These are phyloP conservation scores for Myiozetetes cayanensis DNA, from an alignment of 2,113 vertebrate genomes.

Conservation along the genomic window DNA sequence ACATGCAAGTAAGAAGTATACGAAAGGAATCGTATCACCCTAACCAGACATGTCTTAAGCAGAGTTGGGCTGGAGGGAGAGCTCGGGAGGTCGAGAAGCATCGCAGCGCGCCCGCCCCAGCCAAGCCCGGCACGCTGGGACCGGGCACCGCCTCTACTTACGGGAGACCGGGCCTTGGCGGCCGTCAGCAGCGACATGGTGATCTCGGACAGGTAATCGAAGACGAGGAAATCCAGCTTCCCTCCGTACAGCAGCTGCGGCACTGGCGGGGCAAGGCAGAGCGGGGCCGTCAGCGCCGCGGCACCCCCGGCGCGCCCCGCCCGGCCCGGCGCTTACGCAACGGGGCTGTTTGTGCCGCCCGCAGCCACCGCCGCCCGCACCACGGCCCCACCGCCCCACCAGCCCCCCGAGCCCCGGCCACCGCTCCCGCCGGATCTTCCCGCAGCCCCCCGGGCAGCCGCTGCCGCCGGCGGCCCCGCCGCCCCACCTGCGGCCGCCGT, in stretches of 20 bases:
- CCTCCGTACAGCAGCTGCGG: slow-evolving; percentile 82
- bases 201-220: slow-evolving; percentile 90
- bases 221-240: slow-evolving; percentile 86
- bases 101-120: neutral
- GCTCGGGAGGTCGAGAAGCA: accelerated
- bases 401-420: too few species aligned
- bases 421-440: too few species aligned
- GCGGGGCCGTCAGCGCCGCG: neutral
- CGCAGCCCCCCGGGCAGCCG: too few species aligned
- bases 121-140: neutral
- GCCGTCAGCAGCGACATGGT: slow-evolving; percentile 85
- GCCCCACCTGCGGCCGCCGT: too few species aligned
- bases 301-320: too few species aligned
- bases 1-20: accelerated
- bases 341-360: neutral
- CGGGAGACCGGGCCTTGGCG: slow-evolving; percentile 77
- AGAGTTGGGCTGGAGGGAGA: accelerated
- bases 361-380: neutral
- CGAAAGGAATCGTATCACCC: accelerated
- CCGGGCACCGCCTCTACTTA: slow-evolving; percentile 60
- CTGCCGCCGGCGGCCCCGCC: too few species aligned
- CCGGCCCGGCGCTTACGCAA: neutral
- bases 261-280: slow-evolving; percentile 54
- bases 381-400: too few species aligned
- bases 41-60: accelerated